Evolutionary conservation across 2,797 vertebrate species (phyloP), one percentile per base, ranked within the genome.

Genomic region (Chelon labrosus): DNA sequence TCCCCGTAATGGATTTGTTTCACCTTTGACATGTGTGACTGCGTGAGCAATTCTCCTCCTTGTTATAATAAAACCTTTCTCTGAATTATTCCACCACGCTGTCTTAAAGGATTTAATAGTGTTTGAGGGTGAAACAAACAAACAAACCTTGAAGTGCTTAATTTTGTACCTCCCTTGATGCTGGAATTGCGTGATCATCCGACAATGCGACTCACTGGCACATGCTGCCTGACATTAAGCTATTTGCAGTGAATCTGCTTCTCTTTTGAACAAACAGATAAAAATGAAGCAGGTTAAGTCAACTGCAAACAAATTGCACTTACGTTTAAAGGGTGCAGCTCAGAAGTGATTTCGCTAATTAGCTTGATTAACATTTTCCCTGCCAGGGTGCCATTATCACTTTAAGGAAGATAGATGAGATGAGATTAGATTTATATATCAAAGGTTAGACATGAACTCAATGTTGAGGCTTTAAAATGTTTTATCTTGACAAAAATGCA

Each of bases 291-390:
- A 12, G 70, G 63, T 75, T 77, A 65, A 57, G 66, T 81, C 54
- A 70, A 37, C 35, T 27, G 35, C 31, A 38, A 51, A 62, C 25
- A 72, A 58, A 76, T 59, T 77, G 57, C 52, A 52, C 61, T 19
- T 46, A 11, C n/a, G 57, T 70, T 73, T 59, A 59, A 68, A 77
- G 51, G 63, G n/a, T 69, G 50, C 57, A 10, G 8, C 54, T 64
- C 55, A 62, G 64, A 79, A 73, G 70, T 71, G 57, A 80, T 82
- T 71, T 70, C 55, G n/a, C 63, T 84, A 75, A 87, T 88, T 87
- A 77, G 39, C 19, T 63, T 74, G 74, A 81, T 86, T 80, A 73
- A 55, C 12, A 10, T 66, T 74, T 70, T 47, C 42, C 64, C 61
- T 77, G 62, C 65, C 67, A 77, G 65, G 61, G 74, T 80, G 71